Percentiles rank a stretch among this genome's conserved stretches.
Conservation (phyloP, 2,888 invertebrate species). For the Orthosia gothica region DNA sequence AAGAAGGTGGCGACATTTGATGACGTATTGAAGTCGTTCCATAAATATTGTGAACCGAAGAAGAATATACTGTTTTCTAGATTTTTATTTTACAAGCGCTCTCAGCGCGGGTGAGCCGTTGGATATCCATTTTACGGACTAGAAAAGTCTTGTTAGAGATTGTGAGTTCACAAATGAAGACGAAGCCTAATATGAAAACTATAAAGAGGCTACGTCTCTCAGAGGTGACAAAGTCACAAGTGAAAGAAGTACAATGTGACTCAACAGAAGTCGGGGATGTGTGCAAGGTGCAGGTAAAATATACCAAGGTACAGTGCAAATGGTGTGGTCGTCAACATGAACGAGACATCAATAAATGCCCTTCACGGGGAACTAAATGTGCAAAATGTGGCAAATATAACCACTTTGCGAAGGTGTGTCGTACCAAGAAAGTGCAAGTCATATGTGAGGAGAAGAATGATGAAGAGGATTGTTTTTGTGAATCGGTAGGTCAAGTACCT, state of each 20-base stretch:
- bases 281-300: neutral
- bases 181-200: neutral
- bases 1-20: neutral
- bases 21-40: neutral
- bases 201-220: too few species aligned
- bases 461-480: neutral
- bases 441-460: too few species aligned
- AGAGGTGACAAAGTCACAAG: too few species aligned
- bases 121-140: neutral
- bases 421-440: too few species aligned
- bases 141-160: neutral
- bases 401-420: too few species aligned
- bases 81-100: too few species aligned
- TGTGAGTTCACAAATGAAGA: neutral
- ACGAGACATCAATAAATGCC: neutral
- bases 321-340: conserved; percentile 5
- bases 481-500: too few species aligned
- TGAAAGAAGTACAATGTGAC: too few species aligned
- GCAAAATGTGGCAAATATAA: too few species aligned
- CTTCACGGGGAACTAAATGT: neutral
- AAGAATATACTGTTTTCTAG: conserved; percentile 1
- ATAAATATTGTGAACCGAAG: conserved; percentile 5
- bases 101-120: neutral
- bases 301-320: neutral
- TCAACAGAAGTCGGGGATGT: neutral